These are phyloP conservation scores for Pinctada fucata DNA, from an alignment of 2,888 invertebrate genomes.

Conservation along the genomic window DNA sequence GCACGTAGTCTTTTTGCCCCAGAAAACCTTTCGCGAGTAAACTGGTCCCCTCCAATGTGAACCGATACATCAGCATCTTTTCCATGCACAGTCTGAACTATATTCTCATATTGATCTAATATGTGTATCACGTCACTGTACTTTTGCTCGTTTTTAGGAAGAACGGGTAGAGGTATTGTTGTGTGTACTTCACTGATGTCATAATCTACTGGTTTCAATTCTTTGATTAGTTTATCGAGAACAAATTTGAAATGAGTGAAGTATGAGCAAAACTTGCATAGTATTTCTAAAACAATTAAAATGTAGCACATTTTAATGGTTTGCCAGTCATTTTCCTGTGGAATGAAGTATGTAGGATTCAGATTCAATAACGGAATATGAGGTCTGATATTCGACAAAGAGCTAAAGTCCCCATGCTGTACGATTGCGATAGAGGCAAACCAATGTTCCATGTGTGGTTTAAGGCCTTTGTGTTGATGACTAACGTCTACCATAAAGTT, in stretches of 20 bases:
- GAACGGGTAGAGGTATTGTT: constrained; percentile 38
- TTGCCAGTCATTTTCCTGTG: constrained; percentile 6
- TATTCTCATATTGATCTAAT: constrained; percentile 16
- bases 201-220: neutral
- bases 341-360: neutral
- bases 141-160: constrained; percentile 41
- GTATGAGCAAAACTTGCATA: neutral
- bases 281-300: constrained; percentile 3
- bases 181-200: neutral
- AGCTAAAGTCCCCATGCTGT: constrained; percentile 10
- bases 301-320: constrained; percentile 6
- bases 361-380: neutral
- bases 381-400: neutral
- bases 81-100: neutral
- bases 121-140: constrained; percentile 39
- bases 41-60: constrained; percentile 48
- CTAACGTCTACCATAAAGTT: constrained; percentile 16
- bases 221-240: neutral
- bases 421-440: constrained; percentile 31
- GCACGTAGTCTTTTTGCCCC: constrained; percentile 16
- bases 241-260: constrained; percentile 4
- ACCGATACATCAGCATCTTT: constrained; percentile 5
- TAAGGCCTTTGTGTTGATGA: constrained; percentile 11
- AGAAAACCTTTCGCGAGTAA: constrained; percentile 44
- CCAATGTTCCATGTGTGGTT: constrained; percentile 31